Evolutionary conservation across 2,113 vertebrate genomes (phyloP).

Genomic region (Ramphastos sulfuratus): DNA sequence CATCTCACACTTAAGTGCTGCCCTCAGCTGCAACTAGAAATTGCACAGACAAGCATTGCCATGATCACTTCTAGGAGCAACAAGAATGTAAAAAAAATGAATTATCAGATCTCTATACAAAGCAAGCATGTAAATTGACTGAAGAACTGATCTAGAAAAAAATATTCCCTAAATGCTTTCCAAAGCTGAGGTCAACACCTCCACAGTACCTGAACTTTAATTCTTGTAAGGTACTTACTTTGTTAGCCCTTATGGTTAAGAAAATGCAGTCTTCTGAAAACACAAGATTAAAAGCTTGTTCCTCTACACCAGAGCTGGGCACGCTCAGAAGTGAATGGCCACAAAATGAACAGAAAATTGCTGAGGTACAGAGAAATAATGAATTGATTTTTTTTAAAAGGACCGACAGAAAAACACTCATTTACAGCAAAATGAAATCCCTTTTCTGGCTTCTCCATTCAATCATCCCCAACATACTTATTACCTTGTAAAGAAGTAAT

Average conservation of each 20-base stretch:
- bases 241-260: background rate
- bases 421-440: background rate
- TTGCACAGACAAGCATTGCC: background rate
- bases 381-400: background rate
- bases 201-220: background rate
- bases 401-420: background rate
- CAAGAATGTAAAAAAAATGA: background rate
- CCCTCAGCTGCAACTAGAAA: slow-evolving; percentile 33
- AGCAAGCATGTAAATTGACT: background rate
- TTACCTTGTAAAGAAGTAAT: background rate
- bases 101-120: slow-evolving; percentile 2
- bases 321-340: background rate
- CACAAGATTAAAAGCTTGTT: background rate
- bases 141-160: background rate
- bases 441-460: background rate
- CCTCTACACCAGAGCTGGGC: background rate
- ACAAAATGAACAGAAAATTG: background rate
- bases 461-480: background rate
- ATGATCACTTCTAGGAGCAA: background rate
- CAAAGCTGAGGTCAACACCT: background rate
- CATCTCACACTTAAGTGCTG: slow-evolving; percentile 36
- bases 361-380: background rate
- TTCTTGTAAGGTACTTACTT: background rate
- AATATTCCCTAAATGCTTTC: background rate
- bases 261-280: background rate